phyloP scores from a whole-genome alignment of 2,797 vertebrate species.

The Leucoraja ocellata region DNA sequence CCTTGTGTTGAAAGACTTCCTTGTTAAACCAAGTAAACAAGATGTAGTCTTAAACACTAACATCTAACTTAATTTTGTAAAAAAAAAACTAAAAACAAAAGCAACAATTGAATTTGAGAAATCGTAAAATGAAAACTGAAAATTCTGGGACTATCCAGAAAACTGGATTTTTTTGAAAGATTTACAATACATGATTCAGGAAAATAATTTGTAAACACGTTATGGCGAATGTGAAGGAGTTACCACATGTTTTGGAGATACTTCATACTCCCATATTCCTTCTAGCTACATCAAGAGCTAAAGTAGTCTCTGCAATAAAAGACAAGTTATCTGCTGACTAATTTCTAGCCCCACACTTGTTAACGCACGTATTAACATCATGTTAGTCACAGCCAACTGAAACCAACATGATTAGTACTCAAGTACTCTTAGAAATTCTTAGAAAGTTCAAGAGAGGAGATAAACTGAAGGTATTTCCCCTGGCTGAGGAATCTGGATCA shows the following conservation, averaged over 20 bases:
- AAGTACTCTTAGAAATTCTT: neutral
- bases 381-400: neutral
- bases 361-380: neutral
- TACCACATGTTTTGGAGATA: neutral
- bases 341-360: neutral
- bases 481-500: too few species aligned
- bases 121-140: too few species aligned
- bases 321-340: neutral
- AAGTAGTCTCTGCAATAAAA: neutral
- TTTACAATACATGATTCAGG: too few species aligned
- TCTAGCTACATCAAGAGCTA: neutral
- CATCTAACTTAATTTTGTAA: too few species aligned
- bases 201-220: neutral
- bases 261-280: neutral
- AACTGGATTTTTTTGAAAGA: too few species aligned
- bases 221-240: neutral
- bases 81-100: too few species aligned
- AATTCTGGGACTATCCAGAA: too few species aligned
- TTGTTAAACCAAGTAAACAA: neutral
- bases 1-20: too few species aligned
- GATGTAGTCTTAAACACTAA: neutral
- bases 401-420: neutral
- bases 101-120: too few species aligned
- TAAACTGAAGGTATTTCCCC: too few species aligned
- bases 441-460: too few species aligned